Evolutionary conservation across 2,797 vertebrate species (phyloP).

Genomic region (Caiman crocodilus): DNA sequence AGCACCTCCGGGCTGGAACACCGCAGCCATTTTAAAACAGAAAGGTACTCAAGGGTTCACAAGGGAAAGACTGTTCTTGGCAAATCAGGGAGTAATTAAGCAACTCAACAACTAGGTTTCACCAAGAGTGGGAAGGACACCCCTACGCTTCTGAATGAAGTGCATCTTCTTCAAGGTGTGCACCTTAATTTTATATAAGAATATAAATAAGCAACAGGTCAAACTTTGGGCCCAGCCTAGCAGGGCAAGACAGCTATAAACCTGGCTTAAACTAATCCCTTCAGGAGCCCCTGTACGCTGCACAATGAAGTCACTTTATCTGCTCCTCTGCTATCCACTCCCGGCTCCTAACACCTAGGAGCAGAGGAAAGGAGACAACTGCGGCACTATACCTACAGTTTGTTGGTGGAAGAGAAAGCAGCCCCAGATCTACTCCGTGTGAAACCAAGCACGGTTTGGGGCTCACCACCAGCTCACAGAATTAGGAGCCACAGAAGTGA

Average conservation of each 20-base stretch:
- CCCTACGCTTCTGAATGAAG: background rate
- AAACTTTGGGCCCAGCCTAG: rapidly evolving
- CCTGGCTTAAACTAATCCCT: background rate
- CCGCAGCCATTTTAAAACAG: rapidly evolving
- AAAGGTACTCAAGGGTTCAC: rapidly evolving
- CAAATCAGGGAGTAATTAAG: background rate
- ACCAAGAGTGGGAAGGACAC: background rate
- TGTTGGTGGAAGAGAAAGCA: background rate
- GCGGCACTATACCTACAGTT: background rate
- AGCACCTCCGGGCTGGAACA: background rate
- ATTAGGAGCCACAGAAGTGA: rapidly evolving
- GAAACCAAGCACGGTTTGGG: background rate
- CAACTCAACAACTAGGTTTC: background rate
- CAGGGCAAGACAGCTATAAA: background rate
- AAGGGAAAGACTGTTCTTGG: background rate
- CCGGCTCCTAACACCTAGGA: background rate
- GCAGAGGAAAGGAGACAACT: background rate
- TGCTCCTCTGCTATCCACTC: background rate
- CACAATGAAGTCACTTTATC: background rate
- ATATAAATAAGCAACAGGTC: background rate
- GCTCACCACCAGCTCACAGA: background rate
- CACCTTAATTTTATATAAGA: background rate
- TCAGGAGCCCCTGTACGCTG: background rate
- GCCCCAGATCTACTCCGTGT: background rate
- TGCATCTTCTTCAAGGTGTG: background rate